Percentiles rank a stretch among this genome's conserved stretches.
phyloP scores from a whole-genome alignment of 2,113 vertebrate genomes.

The Myiagra hebetior region DNA sequence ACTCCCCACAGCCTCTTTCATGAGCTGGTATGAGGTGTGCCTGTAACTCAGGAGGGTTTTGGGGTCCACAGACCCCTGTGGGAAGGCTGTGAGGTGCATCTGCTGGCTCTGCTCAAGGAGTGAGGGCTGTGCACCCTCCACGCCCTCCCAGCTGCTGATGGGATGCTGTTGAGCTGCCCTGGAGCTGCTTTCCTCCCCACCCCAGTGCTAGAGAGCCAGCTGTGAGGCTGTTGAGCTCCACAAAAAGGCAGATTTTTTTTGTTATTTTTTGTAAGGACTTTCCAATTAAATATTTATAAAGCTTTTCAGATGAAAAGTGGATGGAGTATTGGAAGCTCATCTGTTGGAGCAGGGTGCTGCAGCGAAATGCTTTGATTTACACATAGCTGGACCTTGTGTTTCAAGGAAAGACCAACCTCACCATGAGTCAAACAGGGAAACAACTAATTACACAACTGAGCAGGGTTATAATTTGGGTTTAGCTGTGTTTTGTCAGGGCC shows the following conservation, averaged over 20 bases:
- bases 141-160: accelerated
- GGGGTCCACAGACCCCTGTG: accelerated
- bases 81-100: neutral
- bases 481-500: neutral
- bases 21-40: accelerated
- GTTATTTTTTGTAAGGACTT: neutral
- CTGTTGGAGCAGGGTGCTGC: neutral
- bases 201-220: neutral
- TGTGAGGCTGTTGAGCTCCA: neutral
- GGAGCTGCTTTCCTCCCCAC: neutral
- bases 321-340: neutral
- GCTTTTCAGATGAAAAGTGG: neutral
- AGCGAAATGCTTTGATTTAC: neutral
- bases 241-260: neutral
- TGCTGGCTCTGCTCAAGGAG: neutral
- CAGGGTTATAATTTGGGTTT: neutral
- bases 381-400: neutral
- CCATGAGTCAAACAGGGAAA: accelerated
- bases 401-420: neutral
- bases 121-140: neutral
- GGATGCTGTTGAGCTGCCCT: neutral
- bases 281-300: neutral
- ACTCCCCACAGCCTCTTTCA: accelerated
- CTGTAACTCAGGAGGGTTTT: neutral
- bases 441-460: neutral